These are phyloP conservation scores for Malurus melanocephalus DNA, from an alignment of 2,113 vertebrate genomes.

Conservation along the genomic window DNA sequence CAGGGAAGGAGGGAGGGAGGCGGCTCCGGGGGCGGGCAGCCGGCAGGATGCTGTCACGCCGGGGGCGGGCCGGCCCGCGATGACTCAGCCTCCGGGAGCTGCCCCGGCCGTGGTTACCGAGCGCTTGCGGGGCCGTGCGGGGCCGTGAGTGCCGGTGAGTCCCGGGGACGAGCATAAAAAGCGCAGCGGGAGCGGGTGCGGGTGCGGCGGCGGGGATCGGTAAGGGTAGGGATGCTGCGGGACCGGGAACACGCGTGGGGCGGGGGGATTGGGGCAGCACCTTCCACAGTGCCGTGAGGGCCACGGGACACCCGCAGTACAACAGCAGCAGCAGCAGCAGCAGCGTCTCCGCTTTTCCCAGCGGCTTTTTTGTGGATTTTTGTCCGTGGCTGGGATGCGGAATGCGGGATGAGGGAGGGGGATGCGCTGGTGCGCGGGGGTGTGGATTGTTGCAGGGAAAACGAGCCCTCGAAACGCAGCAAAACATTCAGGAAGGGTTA, in stretches of 20 bases:
- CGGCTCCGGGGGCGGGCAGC: background rate
- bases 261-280: background rate
- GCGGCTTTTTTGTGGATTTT: background rate
- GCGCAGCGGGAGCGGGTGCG: background rate
- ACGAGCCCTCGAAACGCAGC: accelerated
- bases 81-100: background rate
- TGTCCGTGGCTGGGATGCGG: background rate
- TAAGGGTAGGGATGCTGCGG: background rate
- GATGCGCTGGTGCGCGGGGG: background rate
- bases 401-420: background rate
- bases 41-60: background rate
- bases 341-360: background rate
- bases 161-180: background rate
- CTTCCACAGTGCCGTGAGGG: no score
- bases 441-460: background rate
- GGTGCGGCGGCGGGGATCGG: background rate
- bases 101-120: background rate
- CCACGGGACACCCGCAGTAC: background rate
- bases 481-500: background rate
- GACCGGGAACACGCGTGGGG: background rate
- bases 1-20: background rate
- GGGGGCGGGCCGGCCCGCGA: background rate
- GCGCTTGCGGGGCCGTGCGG: background rate
- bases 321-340: no score
- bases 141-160: background rate